Evolutionary conservation across 2,797 vertebrate species (phyloP), one percentile per base, ranked within the genome.

Genomic region (Xenentodon cancila): DNA sequence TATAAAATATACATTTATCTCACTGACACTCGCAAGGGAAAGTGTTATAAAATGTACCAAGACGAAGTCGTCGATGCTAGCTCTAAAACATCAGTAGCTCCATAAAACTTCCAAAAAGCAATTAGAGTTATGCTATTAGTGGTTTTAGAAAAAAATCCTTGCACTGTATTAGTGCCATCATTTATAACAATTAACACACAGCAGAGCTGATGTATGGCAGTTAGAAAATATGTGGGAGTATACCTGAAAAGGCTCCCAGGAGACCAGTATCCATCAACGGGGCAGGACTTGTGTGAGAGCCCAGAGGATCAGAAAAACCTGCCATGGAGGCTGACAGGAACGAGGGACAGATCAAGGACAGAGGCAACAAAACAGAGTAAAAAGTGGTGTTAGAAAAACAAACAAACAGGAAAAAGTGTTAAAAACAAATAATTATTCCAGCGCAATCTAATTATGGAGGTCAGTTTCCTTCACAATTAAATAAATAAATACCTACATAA

Each of bases 211-310:
- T 18, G 53, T n/a, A 21, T 44, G n/a, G 3, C 42, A 19, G 53
- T 30, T 25, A 1, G 17, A 53, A 32, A 19, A 43, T 64, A 52
- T n/a, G 22, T 13, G 9, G 44, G 2, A 30, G 20, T 50, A 18
- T 84, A 93, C 90, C 91, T 92, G 88, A 79, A 62, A 91, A 89
- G 18, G 78, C 46, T 59, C 84, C 88, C 47, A 87, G 72, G 32
- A 68, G 75, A 61, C 77, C 80, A 71, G 73, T 48, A 55, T 92
- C 88, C 84, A 88, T 89, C 75, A 80, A 80, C 37, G 78, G 85
- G 16, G 80, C 63, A 16, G 86, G 40, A 73, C 67, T 58, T 73
- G 59, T 72, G 61, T 83, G 86, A 73, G 73, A 75, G 57, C 75
- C 80, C 71, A 82, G 77, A 71, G 84, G 84, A 27, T 89, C 87